These are phyloP conservation scores for Halocynthia roretzi DNA, from an alignment of 23 tunicate species.

Conservation along the genomic window DNA sequence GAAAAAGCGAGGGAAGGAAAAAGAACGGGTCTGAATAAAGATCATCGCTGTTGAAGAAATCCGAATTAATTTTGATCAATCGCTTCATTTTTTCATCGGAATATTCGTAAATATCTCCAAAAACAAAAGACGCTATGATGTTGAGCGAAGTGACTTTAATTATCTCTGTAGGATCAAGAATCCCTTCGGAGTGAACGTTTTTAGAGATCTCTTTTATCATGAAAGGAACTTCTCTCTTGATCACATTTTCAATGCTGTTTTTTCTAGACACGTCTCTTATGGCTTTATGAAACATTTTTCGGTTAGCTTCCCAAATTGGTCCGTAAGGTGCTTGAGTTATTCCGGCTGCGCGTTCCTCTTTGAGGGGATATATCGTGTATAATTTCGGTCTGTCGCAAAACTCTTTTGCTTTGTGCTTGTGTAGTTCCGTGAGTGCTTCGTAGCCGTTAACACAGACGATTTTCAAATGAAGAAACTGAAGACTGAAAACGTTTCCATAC, in stretches of 20 bases:
- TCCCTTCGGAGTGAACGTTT: neutral
- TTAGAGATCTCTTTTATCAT: slow-evolving; percentile 18
- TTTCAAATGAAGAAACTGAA: too few species aligned
- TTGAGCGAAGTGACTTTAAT: slow-evolving; percentile 17
- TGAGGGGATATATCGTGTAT: too few species aligned
- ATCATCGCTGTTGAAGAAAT: slow-evolving; percentile 1
- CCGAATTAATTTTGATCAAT: slow-evolving; percentile 9
- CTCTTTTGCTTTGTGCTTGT: too few species aligned
- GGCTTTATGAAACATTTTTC: slow-evolving; percentile 20
- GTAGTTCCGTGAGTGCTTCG: too few species aligned
- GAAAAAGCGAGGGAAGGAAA: slow-evolving; percentile 1
- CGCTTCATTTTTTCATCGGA: slow-evolving; percentile 12
- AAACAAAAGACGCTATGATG: slow-evolving; percentile 18
- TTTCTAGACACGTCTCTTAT: slow-evolving; percentile 1
- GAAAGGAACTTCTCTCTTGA: slow-evolving; percentile 19
- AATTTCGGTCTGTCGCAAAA: too few species aligned
- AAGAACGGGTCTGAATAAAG: neutral
- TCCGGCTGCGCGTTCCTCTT: neutral
- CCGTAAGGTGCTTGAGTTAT: slow-evolving; percentile 25
- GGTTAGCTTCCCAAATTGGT: slow-evolving; percentile 24
- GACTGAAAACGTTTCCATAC: too few species aligned
- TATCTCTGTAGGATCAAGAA: slow-evolving; percentile 11
- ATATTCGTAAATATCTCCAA: slow-evolving; percentile 17
- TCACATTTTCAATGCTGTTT: slow-evolving; percentile 8
- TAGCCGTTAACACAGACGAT: too few species aligned